Conservation (phyloP, 2,797 vertebrate species). For the Etheostoma perlongum region DNA sequence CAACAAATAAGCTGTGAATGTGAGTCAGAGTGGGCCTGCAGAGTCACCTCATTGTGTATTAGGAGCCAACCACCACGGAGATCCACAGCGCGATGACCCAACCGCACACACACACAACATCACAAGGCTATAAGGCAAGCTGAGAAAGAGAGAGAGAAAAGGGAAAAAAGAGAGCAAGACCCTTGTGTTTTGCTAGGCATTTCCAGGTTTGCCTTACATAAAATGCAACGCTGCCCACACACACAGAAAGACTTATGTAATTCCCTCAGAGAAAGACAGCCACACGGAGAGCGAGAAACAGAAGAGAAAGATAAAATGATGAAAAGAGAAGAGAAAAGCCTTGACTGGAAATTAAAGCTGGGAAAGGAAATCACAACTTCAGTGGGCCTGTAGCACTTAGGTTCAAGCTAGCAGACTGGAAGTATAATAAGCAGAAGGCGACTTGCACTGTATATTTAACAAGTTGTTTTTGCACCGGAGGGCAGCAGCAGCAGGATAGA, state of each 20-base stretch:
- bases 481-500: constrained; percentile 34
- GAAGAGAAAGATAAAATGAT: constrained; percentile 52
- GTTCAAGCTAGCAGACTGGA: constrained; percentile 42
- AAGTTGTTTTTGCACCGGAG: constrained; percentile 51
- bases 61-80: constrained; percentile 52
- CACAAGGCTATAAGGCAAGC: constrained; percentile 33
- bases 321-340: constrained; percentile 41
- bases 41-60: constrained; percentile 33
- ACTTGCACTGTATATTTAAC: constrained; percentile 33
- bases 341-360: constrained; percentile 47
- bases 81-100: constrained; percentile 44
- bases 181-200: constrained; percentile 69
- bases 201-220: constrained; percentile 80
- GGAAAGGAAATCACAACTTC: constrained; percentile 47
- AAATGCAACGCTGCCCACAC: constrained; percentile 71
- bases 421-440: constrained; percentile 40
- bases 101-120: constrained; percentile 19
- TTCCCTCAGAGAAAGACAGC: constrained; percentile 71
- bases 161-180: constrained; percentile 60
- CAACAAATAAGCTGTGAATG: background rate
- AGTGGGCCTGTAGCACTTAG: constrained; percentile 37
- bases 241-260: constrained; percentile 73
- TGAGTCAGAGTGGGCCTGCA: constrained; percentile 43
- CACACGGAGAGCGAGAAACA: constrained; percentile 45
- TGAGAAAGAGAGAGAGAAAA: constrained; percentile 13